These are phyloP conservation scores for Beroe ovata DNA, from an alignment of 37 sponge, comb jelly and placozoan genomes.

Conservation along the genomic window DNA sequence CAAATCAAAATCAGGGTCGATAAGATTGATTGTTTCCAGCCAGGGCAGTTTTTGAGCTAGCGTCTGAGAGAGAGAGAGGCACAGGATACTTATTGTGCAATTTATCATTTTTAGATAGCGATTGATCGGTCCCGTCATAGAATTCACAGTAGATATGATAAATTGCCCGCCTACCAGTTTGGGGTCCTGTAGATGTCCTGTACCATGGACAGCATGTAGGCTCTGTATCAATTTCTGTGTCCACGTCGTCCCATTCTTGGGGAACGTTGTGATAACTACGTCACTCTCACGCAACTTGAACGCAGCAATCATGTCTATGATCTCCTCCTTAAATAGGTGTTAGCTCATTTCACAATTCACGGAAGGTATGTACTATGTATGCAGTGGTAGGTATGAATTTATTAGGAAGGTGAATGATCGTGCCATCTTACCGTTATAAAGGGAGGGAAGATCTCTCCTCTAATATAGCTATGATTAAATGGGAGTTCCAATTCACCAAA, in stretches of 20 bases:
- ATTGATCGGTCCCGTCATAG: no score
- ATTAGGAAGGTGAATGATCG: no score
- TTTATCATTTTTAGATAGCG: no score
- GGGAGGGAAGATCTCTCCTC: slow-evolving; percentile 40
- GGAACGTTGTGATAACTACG: slow-evolving; percentile 45
- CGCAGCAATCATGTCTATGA: neutral
- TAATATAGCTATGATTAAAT: slow-evolving; percentile 26
- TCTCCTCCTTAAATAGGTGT: no score
- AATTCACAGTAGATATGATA: no score
- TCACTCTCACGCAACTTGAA: neutral
- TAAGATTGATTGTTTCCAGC: neutral
- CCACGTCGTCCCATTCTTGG: slow-evolving; percentile 61
- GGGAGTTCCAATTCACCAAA: slow-evolving; percentile 40
- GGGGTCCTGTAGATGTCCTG: neutral
- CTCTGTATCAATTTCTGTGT: slow-evolving; percentile 44
- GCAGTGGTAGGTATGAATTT: no score
- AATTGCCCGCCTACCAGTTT: slow-evolving; percentile 23
- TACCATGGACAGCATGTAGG: slow-evolving; percentile 16
- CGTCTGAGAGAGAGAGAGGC: no score
- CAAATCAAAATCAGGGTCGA: neutral
- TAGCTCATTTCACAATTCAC: no score
- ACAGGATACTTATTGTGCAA: no score
- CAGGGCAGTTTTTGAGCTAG: slow-evolving; percentile 7
- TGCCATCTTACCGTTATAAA: slow-evolving; percentile 26
- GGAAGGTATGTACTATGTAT: no score